A percentile compares a stretch with the other conserved stretches of the same genome.
These are phyloP conservation scores for Chloroceryle amazona DNA, from an alignment of 2,797 vertebrate genomes.

Conservation along the genomic window DNA sequence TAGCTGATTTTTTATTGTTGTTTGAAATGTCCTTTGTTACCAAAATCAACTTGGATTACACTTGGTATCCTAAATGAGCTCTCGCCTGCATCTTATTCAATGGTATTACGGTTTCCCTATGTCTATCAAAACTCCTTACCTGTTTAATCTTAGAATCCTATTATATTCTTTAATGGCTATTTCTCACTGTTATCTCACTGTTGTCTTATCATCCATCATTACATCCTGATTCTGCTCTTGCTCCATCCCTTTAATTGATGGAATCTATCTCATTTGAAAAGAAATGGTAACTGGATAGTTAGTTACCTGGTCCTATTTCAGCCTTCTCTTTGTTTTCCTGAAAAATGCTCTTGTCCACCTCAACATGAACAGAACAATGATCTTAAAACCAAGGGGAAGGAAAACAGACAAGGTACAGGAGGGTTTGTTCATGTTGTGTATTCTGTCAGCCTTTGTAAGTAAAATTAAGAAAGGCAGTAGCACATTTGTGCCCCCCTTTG, in stretches of 20 bases:
- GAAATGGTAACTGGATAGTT: background rate
- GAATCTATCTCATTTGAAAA: background rate
- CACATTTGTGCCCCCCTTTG: background rate
- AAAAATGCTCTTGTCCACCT: background rate
- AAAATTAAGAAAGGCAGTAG: background rate
- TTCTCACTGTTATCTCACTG: background rate
- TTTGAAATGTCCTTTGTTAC: background rate
- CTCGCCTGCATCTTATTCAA: background rate
- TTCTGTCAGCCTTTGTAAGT: background rate
- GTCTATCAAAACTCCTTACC: background rate
- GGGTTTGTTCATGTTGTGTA: background rate
- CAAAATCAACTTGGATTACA: background rate
- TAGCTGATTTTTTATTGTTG: background rate
- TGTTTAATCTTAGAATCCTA: background rate
- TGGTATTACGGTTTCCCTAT: background rate
- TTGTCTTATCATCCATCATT: background rate
- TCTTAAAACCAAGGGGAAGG: background rate
- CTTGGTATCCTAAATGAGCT: background rate
- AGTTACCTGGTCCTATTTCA: background rate
- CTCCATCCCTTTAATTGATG: background rate
- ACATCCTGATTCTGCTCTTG: background rate
- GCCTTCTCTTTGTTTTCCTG: background rate
- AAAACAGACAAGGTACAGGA: background rate
- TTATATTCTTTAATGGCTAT: background rate
- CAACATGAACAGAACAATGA: background rate